Conservation (phyloP, 2,888 invertebrate genomes). For the Vandiemenella viatica region DNA sequence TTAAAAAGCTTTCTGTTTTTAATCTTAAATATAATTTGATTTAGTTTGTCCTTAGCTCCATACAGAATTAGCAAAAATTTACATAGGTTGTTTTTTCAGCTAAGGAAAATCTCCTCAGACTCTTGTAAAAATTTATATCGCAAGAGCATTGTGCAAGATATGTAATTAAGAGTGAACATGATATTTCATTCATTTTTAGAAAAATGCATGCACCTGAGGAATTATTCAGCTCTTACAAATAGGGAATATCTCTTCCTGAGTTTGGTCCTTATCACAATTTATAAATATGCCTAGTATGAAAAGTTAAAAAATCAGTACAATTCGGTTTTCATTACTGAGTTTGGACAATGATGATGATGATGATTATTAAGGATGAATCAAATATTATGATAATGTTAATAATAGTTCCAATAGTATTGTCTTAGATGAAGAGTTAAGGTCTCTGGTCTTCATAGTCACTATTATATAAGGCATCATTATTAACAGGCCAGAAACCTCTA, state of each 20-base stretch:
- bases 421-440: not conserved
- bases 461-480: not conserved
- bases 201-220: constrained; percentile 5
- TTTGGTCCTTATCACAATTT: constrained; percentile 10
- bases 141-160: constrained; percentile 12
- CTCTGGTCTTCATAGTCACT: not conserved
- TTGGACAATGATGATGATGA: too few relatives aligned
- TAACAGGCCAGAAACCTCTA: not conserved
- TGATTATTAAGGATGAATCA: too few relatives aligned
- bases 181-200: not conserved
- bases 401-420: not conserved
- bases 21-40: constrained; percentile 5
- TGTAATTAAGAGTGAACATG: constrained; percentile 6
- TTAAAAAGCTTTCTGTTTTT: constrained; percentile 8
- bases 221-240: not conserved
- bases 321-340: not conserved
- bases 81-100: not conserved
- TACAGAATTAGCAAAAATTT: constrained; percentile 4
- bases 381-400: too few relatives aligned
- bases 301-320: constrained; percentile 1
- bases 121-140: not conserved
- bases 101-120: not conserved
- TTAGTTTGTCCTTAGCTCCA: constrained; percentile 6
- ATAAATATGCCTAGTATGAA: not conserved
- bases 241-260: constrained; percentile 8